Base-by-base conservation (phyloP, 2,888 invertebrate species). In the Agonopterix heracliana region DNA sequence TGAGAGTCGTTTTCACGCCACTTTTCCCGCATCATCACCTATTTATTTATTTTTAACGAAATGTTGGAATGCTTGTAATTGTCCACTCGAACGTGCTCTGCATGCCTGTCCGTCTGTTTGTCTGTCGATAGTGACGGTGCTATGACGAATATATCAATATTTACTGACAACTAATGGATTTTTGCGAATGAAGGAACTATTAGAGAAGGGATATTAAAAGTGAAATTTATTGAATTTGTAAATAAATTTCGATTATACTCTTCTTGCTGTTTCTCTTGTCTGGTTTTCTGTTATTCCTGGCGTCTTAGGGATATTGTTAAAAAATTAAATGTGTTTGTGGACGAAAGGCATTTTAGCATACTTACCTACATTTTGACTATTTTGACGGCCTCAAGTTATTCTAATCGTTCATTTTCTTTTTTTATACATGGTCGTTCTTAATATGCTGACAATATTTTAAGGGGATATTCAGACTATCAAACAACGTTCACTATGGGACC, bases 111-210 rank as follows among this genome's bases (percentile, higher is more conserved):
- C n/a, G 9, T n/a, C 38, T n/a, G 38, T 38, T n/a, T n/a, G 38
- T 38, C 10, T n/a, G 38, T 38, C 38, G 10, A 38, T 38, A 38
- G 43, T 3, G 26, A 26, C 10, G 43, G n/a, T 38, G 10, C 38
- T 34, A 44, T 34, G 44, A 10, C 11, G 44, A 42, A 10, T 3
- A 55, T 61, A 63, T 58, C 53, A 78, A 77, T 77, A 77, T 78
- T 78, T 64, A 67, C 68, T 47, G 47, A 59, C 65, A 56, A 60
- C 76, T 78, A 78, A 78, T 78, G 77, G 75, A 67, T 71, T 66
- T 12, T 38, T 10, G 38, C 38, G 38, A 26, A 38, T 10, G 38
- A 38, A 38, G 1, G 9, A n/a, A 38, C 26, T 38, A n/a, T 36
- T 38, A 5, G 38, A 38, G 10, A 26, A n/a, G 9, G 12, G 26